Evolutionary conservation across 2,888 invertebrate genomes (phyloP), one percentile per base, ranked within the genome.

Genomic region (Mythimna vitellina): DNA sequence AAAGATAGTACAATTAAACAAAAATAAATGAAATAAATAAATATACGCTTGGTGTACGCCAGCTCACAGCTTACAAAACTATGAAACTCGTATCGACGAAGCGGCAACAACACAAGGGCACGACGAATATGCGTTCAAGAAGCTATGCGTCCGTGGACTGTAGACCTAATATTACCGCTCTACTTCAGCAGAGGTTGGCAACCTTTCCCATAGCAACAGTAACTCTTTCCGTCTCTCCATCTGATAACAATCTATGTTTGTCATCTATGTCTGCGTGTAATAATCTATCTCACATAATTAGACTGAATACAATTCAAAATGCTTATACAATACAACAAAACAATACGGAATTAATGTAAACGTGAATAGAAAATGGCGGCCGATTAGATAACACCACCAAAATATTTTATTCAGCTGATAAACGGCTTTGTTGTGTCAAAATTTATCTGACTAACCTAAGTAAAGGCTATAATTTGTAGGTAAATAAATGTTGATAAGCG

Each of bases 361-460:
- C 65, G 60, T 72, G 69, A 70, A 58, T 60, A 77, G 63, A 73
- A 73, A 69, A 70, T 77, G 65, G 70, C 67, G 60, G 68, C 56
- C 71, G 75, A 76, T 81, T 74, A 78, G 73, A 76, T 76, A 73
- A 74, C 69, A 53, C 32, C 64, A 70, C 62, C 60, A 68, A 78
- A 82, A 78, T 80, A 71, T 72, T 72, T 74, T 66, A 83, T 73
- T 57, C 61, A 74, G 72, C 62, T 71, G 69, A 84, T 84, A 84
- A 82, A 82, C 57, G 78, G 72, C 65, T 74, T 71, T 62, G 76
- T 76, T 65, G 74, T 78, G 80, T 81, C 81, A 82, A 83, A 71
- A 78, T 57, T 79, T 70, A 81, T 80, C 80, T 71, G 62, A 68
- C 20, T 69, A 70, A 64, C 73, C 53, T 69, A 66, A 70, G 68